These are phyloP conservation scores for Musca domestica DNA, from an alignment of 1,140 invertebrate genomes.

Conservation along the genomic window DNA sequence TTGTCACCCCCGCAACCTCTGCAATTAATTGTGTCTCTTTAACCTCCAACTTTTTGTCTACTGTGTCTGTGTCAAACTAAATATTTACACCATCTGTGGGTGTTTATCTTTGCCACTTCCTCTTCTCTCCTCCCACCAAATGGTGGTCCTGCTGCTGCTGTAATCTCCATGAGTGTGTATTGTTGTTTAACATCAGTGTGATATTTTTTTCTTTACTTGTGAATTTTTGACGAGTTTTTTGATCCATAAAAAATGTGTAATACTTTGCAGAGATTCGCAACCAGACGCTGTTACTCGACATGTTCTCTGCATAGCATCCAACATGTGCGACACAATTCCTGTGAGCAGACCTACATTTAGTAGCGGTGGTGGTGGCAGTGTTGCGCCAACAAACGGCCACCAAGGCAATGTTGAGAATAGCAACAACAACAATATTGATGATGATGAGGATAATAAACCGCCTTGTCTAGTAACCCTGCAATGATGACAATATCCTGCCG, in stretches of 20 bases:
- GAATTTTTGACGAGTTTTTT: slow-evolving; percentile 11
- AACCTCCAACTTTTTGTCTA: too few relatives aligned
- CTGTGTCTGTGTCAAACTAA: too few relatives aligned
- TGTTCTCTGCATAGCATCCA: slow-evolving; percentile 65
- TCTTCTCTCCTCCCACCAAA: background rate
- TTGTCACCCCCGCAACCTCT: too few relatives aligned
- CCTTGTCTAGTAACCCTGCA: too few relatives aligned
- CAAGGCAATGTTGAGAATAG: too few relatives aligned
- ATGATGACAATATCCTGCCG: too few relatives aligned
- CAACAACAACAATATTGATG: too few relatives aligned
- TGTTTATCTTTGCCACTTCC: too few relatives aligned
- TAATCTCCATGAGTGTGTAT: background rate
- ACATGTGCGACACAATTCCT: slow-evolving; percentile 69
- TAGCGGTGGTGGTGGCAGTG: slow-evolving; percentile 29
- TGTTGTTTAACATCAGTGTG: background rate
- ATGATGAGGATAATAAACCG: too few relatives aligned
- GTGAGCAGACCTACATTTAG: slow-evolving; percentile 77
- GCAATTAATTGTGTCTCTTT: too few relatives aligned
- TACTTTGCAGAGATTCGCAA: slow-evolving; percentile 67
- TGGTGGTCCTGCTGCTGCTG: background rate
- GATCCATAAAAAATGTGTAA: slow-evolving; percentile 3
- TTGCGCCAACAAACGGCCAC: too few relatives aligned
- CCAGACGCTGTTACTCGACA: slow-evolving; percentile 70
- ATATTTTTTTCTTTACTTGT: background rate
- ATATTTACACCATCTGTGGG: too few relatives aligned